Base-by-base conservation (phyloP, 2,888 invertebrate genomes). In the Lycia hirtaria region DNA sequence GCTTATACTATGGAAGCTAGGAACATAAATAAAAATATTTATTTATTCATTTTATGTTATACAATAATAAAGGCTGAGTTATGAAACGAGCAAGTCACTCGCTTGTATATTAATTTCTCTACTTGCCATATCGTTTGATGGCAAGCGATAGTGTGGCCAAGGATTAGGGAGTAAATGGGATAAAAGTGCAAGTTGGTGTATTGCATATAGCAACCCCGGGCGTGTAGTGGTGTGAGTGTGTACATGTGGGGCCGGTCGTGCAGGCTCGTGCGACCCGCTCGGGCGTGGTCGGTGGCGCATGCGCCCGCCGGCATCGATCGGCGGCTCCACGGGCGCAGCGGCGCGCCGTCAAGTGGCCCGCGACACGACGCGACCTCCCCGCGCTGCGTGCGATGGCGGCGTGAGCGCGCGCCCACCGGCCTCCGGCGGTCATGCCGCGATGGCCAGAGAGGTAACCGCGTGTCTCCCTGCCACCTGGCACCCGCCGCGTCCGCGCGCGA, bases 381-480 rank as follows among this genome's bases (percentile, higher is more conserved):
- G 87, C 87, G 83, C 78, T 81, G 86, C 85, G 82, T 83, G 85
- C 81, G 84, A 89, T 90, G 91, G 91, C 91, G 91, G 90, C 91
- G 91, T 91, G 90, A 91, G 82, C 87, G 85, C 87, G 91, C 89
- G 88, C 84, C 84, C 81, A 85, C 87, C 93, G 91, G 91, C 92
- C 92, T 92, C 93, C 93, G 91, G 90, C 90, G 88, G 88, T 92
- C 92, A 94, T 94, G 94, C 94, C 94, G 94, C 94, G 93, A 94
- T 94, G 94, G 94, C 94, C 93, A 94, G 94, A 94, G 94, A 94
- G 94, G 94, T 94, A 93, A 88, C 83, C 80, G 84, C 81, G 83
- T 67, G 26, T 1, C 26, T n/a, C n/a, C n/a, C n/a, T n/a, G n/a
- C n/a, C n/a, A n/a, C n/a, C n/a, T n/a, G 17, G 10, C 10, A 6